phyloP scores from a whole-genome alignment of 1,140 invertebrate genomes.

The Bombus pyrosoma region DNA sequence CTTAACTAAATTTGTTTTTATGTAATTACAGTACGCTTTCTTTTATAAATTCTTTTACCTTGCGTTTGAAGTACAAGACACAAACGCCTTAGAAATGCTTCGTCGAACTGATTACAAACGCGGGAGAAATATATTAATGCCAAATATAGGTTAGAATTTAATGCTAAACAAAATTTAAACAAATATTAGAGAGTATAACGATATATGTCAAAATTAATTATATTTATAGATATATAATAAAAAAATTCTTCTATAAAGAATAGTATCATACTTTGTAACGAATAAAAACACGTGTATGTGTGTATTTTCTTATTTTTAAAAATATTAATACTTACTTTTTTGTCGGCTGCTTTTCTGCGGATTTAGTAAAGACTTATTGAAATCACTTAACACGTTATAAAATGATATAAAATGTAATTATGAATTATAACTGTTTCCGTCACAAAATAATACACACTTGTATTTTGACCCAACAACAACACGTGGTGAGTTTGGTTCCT shows the following conservation, averaged over 20 bases:
- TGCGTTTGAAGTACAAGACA: neutral
- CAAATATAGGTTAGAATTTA: slow-evolving; percentile 28
- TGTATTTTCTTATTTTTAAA: neutral
- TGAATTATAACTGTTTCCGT: neutral
- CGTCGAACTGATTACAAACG: neutral
- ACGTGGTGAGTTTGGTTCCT: slow-evolving; percentile 16
- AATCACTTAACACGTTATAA: neutral
- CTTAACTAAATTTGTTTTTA: neutral
- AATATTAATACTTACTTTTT: slow-evolving; percentile 19
- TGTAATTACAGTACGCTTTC: neutral
- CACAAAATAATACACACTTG: slow-evolving; percentile 16
- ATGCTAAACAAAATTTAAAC: neutral
- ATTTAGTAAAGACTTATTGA: neutral
- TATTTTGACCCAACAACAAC: slow-evolving; percentile 14
- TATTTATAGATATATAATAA: neutral
- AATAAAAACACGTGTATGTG: neutral
- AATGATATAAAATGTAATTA: neutral
- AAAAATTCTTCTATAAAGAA: neutral
- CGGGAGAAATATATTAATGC: neutral
- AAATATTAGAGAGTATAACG: neutral
- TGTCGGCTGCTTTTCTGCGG: no score
- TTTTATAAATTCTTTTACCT: neutral
- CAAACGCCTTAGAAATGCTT: neutral
- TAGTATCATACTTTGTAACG: neutral
- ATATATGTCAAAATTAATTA: no score